phyloP scores from a whole-genome alignment of 2,113 vertebrate genomes.

The Callionymus lyra region DNA sequence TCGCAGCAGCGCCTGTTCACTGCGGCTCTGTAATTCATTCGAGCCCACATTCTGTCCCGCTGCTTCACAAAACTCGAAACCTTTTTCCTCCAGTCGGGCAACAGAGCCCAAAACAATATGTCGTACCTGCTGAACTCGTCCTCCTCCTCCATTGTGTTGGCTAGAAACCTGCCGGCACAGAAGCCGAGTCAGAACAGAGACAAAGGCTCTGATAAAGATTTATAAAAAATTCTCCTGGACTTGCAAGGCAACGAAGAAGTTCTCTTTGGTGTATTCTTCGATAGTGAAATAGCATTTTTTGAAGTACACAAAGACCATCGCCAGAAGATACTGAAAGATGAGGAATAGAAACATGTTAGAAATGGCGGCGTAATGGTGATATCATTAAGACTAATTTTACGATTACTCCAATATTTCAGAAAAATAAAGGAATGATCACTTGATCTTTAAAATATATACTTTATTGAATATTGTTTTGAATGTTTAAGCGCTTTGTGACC shows the following conservation, averaged over 20 bases:
- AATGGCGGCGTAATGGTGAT: too few relatives aligned
- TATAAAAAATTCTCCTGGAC: constrained; percentile 43
- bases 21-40: constrained; percentile 84
- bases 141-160: constrained; percentile 97
- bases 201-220: too few relatives aligned
- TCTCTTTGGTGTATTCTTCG: constrained; percentile 80
- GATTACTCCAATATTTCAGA: too few relatives aligned
- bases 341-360: constrained; percentile 1
- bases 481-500: too few relatives aligned
- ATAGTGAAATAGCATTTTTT: constrained; percentile 83
- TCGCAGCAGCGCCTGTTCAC: constrained; percentile 94
- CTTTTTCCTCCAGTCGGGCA: constrained; percentile 81
- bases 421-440: too few relatives aligned
- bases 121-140: constrained; percentile 88
- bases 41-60: constrained; percentile 85
- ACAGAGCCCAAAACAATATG: constrained; percentile 95
- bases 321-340: constrained; percentile 83
- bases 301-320: constrained; percentile 98
- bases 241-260: constrained; percentile 96
- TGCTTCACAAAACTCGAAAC: constrained; percentile 81
- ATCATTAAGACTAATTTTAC: neutral
- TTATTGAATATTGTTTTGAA: too few relatives aligned
- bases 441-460: too few relatives aligned
- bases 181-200: neutral
- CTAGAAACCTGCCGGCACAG: constrained; percentile 76